Conservation (phyloP, 1,140 invertebrate species). For the Triops longicaudatus region DNA sequence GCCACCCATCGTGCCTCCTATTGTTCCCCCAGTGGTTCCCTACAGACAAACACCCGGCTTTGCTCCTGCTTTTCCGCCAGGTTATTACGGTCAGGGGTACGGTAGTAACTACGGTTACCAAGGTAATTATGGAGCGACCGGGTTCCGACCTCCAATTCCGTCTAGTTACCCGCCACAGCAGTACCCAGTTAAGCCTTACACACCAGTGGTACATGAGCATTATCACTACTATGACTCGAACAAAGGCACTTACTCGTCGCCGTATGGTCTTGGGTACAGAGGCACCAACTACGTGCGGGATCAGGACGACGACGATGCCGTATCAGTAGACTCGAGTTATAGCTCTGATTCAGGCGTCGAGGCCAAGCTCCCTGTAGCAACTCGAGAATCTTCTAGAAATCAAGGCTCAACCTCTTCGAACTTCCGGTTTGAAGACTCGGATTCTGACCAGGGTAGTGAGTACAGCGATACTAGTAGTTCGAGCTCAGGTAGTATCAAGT, state of each 20-base stretch:
- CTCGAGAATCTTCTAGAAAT: not conserved
- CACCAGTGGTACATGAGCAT: conserved; percentile 23
- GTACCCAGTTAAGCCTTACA: not conserved
- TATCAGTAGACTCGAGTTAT: not conserved
- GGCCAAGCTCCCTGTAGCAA: not conserved
- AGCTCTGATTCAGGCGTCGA: conserved; percentile 20
- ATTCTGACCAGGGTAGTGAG: not conserved
- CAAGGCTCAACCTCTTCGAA: not conserved
- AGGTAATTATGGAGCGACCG: not conserved
- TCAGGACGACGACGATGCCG: not conserved
- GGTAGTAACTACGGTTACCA: not conserved
- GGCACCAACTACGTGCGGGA: not conserved
- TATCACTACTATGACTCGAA: conserved; percentile 24
- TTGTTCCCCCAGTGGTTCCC: not conserved
- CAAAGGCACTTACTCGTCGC: conserved; percentile 7
- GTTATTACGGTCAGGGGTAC: conserved; percentile 22
- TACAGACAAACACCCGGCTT: not conserved
- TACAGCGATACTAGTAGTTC: not conserved
- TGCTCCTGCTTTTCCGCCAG: not conserved
- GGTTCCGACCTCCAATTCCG: not conserved
- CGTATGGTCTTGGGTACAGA: not conserved
- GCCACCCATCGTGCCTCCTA: not conserved
- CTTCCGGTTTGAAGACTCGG: conserved; percentile 7
- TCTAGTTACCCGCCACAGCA: not conserved
- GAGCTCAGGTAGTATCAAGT: not conserved